Conservation (phyloP, 2,113 vertebrate genomes). For the Mastomys coucha region DNA sequence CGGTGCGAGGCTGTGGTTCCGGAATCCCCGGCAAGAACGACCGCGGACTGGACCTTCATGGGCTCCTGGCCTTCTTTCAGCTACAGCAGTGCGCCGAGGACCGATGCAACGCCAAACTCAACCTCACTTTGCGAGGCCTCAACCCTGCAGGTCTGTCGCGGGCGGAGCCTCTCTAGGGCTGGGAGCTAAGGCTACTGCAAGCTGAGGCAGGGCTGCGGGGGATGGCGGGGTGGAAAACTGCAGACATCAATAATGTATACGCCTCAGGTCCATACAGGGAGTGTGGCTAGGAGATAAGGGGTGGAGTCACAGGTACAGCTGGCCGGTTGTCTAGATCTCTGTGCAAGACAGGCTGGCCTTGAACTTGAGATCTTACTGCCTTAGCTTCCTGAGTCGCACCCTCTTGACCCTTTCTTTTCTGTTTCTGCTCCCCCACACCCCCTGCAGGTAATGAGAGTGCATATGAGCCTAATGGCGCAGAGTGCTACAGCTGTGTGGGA, state of each 20-base stretch:
- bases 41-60: constrained; percentile 80
- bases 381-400: neutral
- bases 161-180: neutral
- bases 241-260: too few species aligned
- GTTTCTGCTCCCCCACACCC: neutral
- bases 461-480: constrained; percentile 58
- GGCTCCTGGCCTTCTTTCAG: constrained; percentile 82
- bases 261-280: neutral
- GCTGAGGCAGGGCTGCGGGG: neutral
- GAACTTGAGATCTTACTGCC: neutral
- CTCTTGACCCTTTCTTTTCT: neutral
- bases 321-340: neutral
- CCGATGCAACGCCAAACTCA: constrained; percentile 80
- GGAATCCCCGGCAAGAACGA: constrained; percentile 82
- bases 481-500: constrained; percentile 84
- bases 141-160: constrained; percentile 64
- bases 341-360: neutral
- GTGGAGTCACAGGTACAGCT: neutral
- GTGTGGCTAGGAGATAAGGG: neutral
- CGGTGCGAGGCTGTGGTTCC: constrained; percentile 80
- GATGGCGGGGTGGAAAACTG: neutral
- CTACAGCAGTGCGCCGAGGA: constrained; percentile 81
- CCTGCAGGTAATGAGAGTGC: constrained; percentile 80
- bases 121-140: constrained; percentile 73
- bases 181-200: neutral